Base-by-base conservation (phyloP, 1,140 invertebrate genomes). In the Atta texana region DNA sequence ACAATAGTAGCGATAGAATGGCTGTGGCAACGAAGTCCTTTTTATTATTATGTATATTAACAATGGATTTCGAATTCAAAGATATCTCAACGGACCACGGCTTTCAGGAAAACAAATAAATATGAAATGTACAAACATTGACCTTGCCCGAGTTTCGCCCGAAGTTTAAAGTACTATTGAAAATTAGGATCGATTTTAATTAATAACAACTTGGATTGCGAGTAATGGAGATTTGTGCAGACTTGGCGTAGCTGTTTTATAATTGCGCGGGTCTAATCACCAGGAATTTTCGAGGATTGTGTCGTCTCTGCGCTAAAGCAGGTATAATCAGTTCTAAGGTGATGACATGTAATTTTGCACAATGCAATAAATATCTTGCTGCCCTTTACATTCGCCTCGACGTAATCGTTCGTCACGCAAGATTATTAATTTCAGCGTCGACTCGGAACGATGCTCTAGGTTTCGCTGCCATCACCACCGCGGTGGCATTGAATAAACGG, bases 341-440 rank as follows among this genome's bases (percentile, higher is more conserved):
- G 68, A 34, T 53, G 66, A 81, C 78, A 51, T 71, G 69, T 49
- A 84, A 84, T 84, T 84, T 63, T 71, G 57, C 44, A 55, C 69
- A 68, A 82, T 74, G 80, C 80, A 74, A 82, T 82, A 84, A 84
- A 74, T 75, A 84, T 75, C 80, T 84, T 24, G 80, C 80, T 82
- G 80, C 68, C 80, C 74, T 66, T 85, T 64, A 64, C 82, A 66
- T 59, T 75, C 71, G 69, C 66, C 78, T 12, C 80, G 80, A 84
- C 69, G 80, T 75, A 84, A 84, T 44, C 86, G 81, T 75, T 78
- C 57, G 78, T 78, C 55, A 87, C 76, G 44, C 64, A 44, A 59
- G 84, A 90, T 89, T 90, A 90, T 89, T 89, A 90, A 89, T 90
- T 90, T 90, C 77, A 87, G 55, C 59, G 51, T 28, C 49, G 55